These are phyloP conservation scores for Pyrocephalus nanus DNA, from an alignment of 2,797 vertebrate species.

Conservation along the genomic window DNA sequence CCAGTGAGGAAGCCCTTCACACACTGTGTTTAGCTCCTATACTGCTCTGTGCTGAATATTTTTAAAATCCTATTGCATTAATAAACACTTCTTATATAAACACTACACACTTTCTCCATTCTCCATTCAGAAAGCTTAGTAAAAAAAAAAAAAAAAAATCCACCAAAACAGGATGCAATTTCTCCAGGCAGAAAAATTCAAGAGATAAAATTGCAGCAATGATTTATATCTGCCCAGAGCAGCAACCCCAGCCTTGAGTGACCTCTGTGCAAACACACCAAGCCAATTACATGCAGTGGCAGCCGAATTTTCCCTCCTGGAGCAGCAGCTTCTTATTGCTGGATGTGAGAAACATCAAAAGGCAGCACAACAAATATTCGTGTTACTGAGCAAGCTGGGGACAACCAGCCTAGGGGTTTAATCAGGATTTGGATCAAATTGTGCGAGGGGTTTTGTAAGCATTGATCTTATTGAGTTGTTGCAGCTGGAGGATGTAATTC, in stretches of 20 bases:
- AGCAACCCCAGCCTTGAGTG: slow-evolving; percentile 28
- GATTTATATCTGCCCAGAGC: slow-evolving; percentile 27
- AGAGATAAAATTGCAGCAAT: not conserved
- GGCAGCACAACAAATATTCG: not conserved
- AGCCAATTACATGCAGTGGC: slow-evolving; percentile 20
- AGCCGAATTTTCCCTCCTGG: not conserved
- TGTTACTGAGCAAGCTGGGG: not conserved
- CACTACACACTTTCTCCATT: not conserved
- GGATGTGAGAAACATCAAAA: not conserved
- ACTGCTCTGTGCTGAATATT: not conserved
- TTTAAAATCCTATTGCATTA: not conserved
- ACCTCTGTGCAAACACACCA: not conserved
- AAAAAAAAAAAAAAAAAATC: not conserved
- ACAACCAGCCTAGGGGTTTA: slow-evolving; percentile 9
- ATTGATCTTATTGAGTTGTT: not conserved
- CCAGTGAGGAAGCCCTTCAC: not conserved
- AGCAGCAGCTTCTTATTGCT: not conserved
- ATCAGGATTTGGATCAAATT: slow-evolving; percentile 1
- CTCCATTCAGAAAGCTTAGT: not conserved
- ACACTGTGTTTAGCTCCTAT: not conserved
- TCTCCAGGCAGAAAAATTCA: not conserved
- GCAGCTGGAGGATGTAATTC: not conserved
- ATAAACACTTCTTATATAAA: not conserved
- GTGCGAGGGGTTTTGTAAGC: not conserved
- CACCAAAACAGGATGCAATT: not conserved